Conservation (phyloP, 2,888 invertebrate genomes). For the Tetranychus truncatus region DNA sequence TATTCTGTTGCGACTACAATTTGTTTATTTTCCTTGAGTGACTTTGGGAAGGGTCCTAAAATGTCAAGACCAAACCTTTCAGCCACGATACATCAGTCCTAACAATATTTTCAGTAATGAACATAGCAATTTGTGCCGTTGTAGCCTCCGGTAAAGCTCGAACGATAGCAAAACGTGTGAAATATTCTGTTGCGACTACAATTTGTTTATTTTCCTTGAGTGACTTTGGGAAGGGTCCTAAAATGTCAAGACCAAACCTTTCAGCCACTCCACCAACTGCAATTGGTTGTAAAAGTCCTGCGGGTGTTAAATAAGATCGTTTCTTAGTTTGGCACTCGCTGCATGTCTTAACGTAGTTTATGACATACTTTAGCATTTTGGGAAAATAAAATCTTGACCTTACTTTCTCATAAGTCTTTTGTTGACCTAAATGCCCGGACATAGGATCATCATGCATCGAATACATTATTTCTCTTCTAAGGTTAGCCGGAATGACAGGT, state of each 20-base stretch:
- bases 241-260: constrained; percentile 21
- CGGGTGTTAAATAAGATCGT: neutral
- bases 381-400: constrained; percentile 15
- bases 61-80: constrained; percentile 21
- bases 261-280: constrained; percentile 10
- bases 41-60: constrained; percentile 21
- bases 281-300: constrained; percentile 17
- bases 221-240: constrained; percentile 22
- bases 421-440: constrained; percentile 17
- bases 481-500: constrained; percentile 17
- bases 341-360: constrained; percentile 14
- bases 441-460: constrained; percentile 23
- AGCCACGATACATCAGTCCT: no score
- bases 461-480: constrained; percentile 21
- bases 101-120: constrained; percentile 24
- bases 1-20: constrained; percentile 24
- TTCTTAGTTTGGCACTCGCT: constrained; percentile 18
- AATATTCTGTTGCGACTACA: constrained; percentile 23
- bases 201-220: constrained; percentile 22
- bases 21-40: constrained; percentile 21
- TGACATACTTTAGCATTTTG: constrained; percentile 1
- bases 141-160: constrained; percentile 21
- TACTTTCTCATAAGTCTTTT: constrained; percentile 13
- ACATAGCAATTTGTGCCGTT: constrained; percentile 21
- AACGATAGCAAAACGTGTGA: constrained; percentile 23